Percentiles rank a stretch among this genome's conserved stretches.
Conservation (phyloP, 2,113 vertebrate species). For the Takifugu flavidus region DNA sequence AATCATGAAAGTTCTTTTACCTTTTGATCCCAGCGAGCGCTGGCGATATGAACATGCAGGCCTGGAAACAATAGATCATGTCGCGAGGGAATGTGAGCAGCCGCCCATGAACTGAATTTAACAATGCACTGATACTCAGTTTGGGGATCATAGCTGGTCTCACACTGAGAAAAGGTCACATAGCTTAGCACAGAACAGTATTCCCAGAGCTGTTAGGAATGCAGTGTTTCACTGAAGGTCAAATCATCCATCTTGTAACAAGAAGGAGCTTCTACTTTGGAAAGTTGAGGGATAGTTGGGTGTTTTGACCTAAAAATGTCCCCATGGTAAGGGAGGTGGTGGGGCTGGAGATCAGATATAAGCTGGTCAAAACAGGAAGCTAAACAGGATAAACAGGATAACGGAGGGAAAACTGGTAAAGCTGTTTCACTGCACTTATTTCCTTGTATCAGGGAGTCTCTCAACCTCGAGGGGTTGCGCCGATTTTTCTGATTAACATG, state of each 20-base stretch:
- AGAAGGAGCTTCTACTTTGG: slow-evolving; percentile 23
- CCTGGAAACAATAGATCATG: too few species aligned
- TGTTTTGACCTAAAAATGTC: slow-evolving; percentile 15
- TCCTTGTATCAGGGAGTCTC: too few species aligned
- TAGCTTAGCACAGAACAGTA: neutral
- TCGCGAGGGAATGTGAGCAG: too few species aligned
- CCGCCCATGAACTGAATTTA: too few species aligned
- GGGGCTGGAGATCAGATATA: neutral
- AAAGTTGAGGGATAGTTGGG: slow-evolving; percentile 26
- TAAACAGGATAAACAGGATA: too few species aligned
- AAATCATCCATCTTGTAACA: neutral
- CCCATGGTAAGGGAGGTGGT: slow-evolving; percentile 6
- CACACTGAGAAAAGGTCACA: slow-evolving; percentile 1
- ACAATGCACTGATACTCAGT: neutral
- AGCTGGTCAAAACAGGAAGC: neutral
- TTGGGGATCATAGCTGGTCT: neutral
- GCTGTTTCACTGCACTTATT: too few species aligned
- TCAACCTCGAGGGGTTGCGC: too few species aligned
- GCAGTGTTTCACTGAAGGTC: slow-evolving; percentile 33
- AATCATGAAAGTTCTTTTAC: slow-evolving; percentile 27
- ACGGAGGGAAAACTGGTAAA: too few species aligned
- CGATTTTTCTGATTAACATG: too few species aligned
- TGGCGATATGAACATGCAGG: too few species aligned
- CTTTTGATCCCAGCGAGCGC: neutral
- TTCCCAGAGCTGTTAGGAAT: slow-evolving; percentile 11